phyloP scores from a whole-genome alignment of 2,888 invertebrate species.

The Agonopterix alstromeriana region DNA sequence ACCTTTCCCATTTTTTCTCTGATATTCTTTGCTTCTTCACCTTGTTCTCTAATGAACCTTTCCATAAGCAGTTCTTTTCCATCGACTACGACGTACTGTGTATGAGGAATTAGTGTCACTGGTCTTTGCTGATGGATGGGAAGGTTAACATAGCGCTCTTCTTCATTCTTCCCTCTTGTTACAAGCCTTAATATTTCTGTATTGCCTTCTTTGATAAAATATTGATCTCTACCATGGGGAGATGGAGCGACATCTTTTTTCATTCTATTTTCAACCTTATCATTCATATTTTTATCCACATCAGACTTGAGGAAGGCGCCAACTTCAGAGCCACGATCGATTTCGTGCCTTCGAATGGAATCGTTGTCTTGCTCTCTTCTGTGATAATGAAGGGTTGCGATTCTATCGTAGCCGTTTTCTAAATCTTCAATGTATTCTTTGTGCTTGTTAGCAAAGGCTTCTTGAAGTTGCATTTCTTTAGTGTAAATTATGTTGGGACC shows the following conservation, averaged over 20 bases:
- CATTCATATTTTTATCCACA: slow-evolving; percentile 38
- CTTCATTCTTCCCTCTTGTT: slow-evolving; percentile 83
- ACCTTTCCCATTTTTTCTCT: slow-evolving; percentile 64
- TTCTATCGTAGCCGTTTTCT: slow-evolving; percentile 75
- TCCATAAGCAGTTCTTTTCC: slow-evolving; percentile 91
- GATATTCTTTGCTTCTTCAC: slow-evolving; percentile 79
- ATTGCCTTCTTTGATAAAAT: slow-evolving; percentile 90
- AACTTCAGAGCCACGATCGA: slow-evolving; percentile 84
- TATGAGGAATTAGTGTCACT: slow-evolving; percentile 74
- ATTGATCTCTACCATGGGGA: slow-evolving; percentile 79
- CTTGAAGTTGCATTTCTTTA: slow-evolving; percentile 72
- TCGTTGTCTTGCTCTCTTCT: slow-evolving; percentile 80
- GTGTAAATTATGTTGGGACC: slow-evolving; percentile 75
- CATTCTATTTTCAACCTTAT: slow-evolving; percentile 39
- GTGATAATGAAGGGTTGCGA: slow-evolving; percentile 65
- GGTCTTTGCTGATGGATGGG: slow-evolving; percentile 71
- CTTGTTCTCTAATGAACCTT: slow-evolving; percentile 89
- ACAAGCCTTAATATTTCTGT: slow-evolving; percentile 89
- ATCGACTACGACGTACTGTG: slow-evolving; percentile 80
- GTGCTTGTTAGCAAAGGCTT: slow-evolving; percentile 66
- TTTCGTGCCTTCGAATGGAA: slow-evolving; percentile 85
- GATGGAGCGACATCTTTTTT: slow-evolving; percentile 52
- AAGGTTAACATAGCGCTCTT: slow-evolving; percentile 78
- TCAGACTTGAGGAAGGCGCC: slow-evolving; percentile 67
- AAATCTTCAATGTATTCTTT: slow-evolving; percentile 78